Conservation (phyloP, 2,888 invertebrate species). For the Papilio gigon region DNA sequence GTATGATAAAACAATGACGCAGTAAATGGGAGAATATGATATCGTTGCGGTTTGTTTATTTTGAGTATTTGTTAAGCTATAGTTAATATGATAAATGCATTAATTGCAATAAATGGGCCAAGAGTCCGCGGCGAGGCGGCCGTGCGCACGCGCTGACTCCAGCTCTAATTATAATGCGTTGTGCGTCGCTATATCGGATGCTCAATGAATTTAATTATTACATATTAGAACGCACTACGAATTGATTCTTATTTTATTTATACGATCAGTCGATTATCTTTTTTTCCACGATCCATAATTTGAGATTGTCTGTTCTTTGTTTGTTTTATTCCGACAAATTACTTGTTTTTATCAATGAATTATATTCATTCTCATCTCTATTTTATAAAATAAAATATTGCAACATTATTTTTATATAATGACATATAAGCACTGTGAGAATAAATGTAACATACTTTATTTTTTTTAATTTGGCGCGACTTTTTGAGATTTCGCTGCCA, state of each 20-base stretch:
- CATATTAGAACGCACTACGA: constrained; percentile 37
- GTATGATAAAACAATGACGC: background rate
- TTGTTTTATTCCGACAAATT: background rate
- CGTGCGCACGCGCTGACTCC: constrained; percentile 66
- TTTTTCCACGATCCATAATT: background rate
- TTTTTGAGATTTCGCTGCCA: constrained; percentile 23
- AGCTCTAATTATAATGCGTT: constrained; percentile 66
- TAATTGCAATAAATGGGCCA: constrained; percentile 63
- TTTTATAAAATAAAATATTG: constrained; percentile 7
- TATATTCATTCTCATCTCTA: background rate
- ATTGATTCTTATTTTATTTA: constrained; percentile 24
- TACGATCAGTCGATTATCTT: background rate
- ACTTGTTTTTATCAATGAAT: background rate
- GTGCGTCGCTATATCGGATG: constrained; percentile 60
- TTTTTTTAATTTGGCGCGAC: constrained; percentile 7
- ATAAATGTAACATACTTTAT: constrained; percentile 4
- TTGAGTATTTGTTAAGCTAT: constrained; percentile 20
- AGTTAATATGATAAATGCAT: constrained; percentile 33
- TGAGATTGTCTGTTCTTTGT: background rate
- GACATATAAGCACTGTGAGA: background rate
- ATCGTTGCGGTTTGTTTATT: background rate
- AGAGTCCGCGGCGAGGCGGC: constrained; percentile 65
- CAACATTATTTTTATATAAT: background rate
- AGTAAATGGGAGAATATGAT: background rate
- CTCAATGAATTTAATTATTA: constrained; percentile 55